Evolutionary conservation across 2,113 vertebrate species (phyloP), one percentile per base, ranked within the genome.

Genomic region (Brachypteracias leptosomus): DNA sequence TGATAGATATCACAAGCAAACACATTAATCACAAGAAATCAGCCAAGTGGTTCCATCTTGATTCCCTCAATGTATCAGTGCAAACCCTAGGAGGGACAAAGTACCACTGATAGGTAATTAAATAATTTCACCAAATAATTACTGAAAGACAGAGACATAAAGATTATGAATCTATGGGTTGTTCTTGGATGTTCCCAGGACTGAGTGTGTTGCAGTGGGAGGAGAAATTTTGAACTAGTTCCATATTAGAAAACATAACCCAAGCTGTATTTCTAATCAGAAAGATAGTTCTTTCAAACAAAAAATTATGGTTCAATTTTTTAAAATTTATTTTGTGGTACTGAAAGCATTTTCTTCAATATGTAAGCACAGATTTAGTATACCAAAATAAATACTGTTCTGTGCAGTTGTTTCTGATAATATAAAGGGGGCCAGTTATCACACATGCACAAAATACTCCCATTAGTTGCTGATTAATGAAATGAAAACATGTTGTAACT

Each of bases 381-480:
- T 26, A 75, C 5, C 11, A 63, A 78, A 85, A 74, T 51, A 35
- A 22, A 66, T 61, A 21, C n/a, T 49, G 26, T 4, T 1, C 83
- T 71, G 10, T 40, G 44, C 44, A 65, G 1, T 38, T 74, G 70
- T 31, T 81, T 74, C 62, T 96, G 44, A 10, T 84, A 36, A 71
- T 57, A 78, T 74, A 54, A 71, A 75, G 16, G 16, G 31, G 59
- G 12, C 4, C 66, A 46, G 44, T 85, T 94, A 79, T 44, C 4
- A 1, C 47, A 54, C 19, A 67, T 24, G 40, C 86, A 75, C 73
- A 49, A 66, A 92, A 46, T 76, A 58, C 35, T 87, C 38, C 61
- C 42, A 79, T 93, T 96, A 90, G 92, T 87, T 83, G 81, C 65
- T 67, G 70, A 74, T 84, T 86, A 96, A 86, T 93, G 83, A 88